phyloP scores from a whole-genome alignment of 2,113 vertebrate genomes.

The Tragelaphus buxtoni region DNA sequence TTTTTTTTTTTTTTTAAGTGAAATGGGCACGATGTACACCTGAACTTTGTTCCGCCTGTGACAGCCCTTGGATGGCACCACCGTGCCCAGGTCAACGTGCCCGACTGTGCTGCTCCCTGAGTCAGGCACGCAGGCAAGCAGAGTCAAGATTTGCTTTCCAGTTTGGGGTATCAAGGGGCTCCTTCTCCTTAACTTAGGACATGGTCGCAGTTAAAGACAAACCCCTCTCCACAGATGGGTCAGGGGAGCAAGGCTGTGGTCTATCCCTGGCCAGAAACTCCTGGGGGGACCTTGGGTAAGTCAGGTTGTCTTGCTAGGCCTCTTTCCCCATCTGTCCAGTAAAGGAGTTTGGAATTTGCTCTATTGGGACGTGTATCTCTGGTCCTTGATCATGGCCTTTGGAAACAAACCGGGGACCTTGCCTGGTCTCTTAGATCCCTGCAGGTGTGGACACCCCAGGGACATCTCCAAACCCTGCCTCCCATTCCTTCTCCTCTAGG shows the following conservation, averaged over 20 bases:
- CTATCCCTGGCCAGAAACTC: neutral
- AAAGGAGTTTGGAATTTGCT: neutral
- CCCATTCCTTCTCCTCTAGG: neutral
- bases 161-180: neutral
- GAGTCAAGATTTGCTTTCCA: neutral
- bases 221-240: too few species aligned
- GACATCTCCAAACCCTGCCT: neutral
- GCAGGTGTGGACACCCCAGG: neutral
- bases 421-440: neutral
- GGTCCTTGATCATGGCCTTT: neutral
- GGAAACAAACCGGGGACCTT: neutral
- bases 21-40: neutral
- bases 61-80: neutral
- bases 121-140: too few species aligned
- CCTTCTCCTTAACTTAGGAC: neutral
- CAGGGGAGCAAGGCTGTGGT: neutral
- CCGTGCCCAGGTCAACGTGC: neutral
- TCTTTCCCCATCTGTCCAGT: neutral
- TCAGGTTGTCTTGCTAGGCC: neutral
- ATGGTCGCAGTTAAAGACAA: neutral
- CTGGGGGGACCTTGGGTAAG: too few species aligned
- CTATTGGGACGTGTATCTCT: neutral
- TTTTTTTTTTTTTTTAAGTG: too few species aligned
- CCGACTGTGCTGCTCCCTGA: neutral
- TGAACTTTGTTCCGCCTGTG: conserved; percentile 13